Evolutionary conservation across 2,113 vertebrate genomes (phyloP), one percentile per base, ranked within the genome.

Genomic region (Chloebia gouldiae): DNA sequence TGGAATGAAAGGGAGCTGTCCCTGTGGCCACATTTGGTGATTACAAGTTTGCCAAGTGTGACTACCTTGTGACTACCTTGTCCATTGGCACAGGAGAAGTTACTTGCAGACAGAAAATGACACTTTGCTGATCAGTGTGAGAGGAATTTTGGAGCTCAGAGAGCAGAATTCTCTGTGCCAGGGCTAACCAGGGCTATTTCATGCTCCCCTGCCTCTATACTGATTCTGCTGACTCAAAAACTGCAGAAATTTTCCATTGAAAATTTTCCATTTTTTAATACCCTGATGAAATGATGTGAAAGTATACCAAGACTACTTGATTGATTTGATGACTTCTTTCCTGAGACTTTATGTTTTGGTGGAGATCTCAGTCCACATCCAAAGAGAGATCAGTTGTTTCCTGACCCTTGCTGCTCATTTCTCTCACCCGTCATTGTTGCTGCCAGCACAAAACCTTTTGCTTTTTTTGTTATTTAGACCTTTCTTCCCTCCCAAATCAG

Each of bases 181-280:
- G n/a, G 2, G 3, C 37, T 63, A 61, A 63, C 25, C 50, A 57
- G 20, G 18, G 35, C 6, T 70, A 31, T 87, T 81, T 91, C 88
- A 71, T 37, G 42, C 64, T 94, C 51, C 60, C 5, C 24, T 92
- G 63, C 63, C 47, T 78, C 68, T 50, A 22, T n/a, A 63, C 10
- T 47, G 51, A 63, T 81, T 86, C 61, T 88, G 39, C 64, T 81
- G 81, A 75, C 50, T 83, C 80, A 83, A 75, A 65, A 73, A 45
- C 68, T 78, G 42, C 50, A 45, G 47, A 65, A 27, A 50, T 83
- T 88, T 92, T 92, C 50, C 42, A 42, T 5, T 91, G 72, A 81
- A 89, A 89, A n/a, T n/a, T n/a, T n/a, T n/a, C n/a, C n/a, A n/a
- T n/a, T 83, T 88, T 93, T 86, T 73, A 95, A 78, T 70, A 86